A percentile compares a stretch with the other conserved stretches of the same genome.
Conservation (phyloP, 2,888 invertebrate genomes). For the Argyra leucocephala region DNA sequence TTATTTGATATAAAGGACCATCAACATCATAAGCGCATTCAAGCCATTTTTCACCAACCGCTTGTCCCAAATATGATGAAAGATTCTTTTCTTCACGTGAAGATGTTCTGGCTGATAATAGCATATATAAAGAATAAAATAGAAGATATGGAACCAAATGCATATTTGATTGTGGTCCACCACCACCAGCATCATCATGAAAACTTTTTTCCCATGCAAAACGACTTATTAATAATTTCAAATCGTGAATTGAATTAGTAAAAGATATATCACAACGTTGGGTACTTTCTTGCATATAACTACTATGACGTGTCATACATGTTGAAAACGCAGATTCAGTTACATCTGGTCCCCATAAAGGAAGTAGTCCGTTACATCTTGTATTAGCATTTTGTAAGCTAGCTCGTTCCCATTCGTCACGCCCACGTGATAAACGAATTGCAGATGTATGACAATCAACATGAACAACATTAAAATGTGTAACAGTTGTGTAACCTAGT, state of each 20-base stretch:
- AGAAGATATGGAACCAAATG: slow-evolving; percentile 89
- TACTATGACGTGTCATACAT: slow-evolving; percentile 84
- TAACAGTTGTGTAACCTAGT: slow-evolving; percentile 79
- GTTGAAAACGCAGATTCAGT: slow-evolving; percentile 87
- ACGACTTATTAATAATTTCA: slow-evolving; percentile 76
- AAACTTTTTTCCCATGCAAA: slow-evolving; percentile 93
- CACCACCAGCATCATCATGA: slow-evolving; percentile 95
- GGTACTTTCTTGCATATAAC: slow-evolving; percentile 56
- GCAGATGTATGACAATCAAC: slow-evolving; percentile 97
- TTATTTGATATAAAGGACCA: slow-evolving; percentile 80
- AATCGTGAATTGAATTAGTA: slow-evolving; percentile 66
- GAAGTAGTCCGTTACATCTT: slow-evolving; percentile 90
- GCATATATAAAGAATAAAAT: slow-evolving; percentile 89
- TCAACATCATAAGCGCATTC: slow-evolving; percentile 84
- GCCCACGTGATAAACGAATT: slow-evolving; percentile 61
- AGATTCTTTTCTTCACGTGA: slow-evolving; percentile 71
- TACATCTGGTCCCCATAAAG: slow-evolving; percentile 93
- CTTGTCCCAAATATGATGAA: slow-evolving; percentile 58
- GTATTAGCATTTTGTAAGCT: slow-evolving; percentile 97
- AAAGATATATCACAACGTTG: slow-evolving; percentile 43
- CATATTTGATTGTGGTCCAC: slow-evolving; percentile 94
- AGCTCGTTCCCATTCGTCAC: slow-evolving; percentile 98
- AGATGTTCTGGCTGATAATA: slow-evolving; percentile 75
- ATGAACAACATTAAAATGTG: slow-evolving; percentile 97
- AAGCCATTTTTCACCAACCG: slow-evolving; percentile 55